Conservation (phyloP, 2,797 vertebrate species). For the Anguilla megastoma region DNA sequence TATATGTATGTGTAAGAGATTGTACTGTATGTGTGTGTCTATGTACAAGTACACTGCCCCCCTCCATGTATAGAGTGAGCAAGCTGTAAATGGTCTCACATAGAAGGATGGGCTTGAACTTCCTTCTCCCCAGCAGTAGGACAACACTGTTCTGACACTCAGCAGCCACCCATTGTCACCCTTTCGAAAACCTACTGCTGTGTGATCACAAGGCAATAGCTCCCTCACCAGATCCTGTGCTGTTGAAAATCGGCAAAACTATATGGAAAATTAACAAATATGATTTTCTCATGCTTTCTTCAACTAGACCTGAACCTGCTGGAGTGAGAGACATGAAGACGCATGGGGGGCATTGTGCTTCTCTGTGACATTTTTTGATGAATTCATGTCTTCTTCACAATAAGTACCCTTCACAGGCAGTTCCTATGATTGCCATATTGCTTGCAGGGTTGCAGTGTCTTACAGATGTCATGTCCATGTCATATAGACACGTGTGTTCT, state of each 20-base stretch:
- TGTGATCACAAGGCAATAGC: background rate
- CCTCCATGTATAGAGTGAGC: background rate
- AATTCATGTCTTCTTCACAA: constrained; percentile 13
- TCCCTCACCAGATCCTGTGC: too few species aligned
- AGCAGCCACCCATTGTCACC: background rate
- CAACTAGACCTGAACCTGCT: background rate
- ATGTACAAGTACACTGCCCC: constrained; percentile 21
- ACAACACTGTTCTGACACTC: constrained; percentile 19
- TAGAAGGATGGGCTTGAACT: constrained; percentile 12
- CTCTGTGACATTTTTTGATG: constrained; percentile 22
- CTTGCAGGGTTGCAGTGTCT: background rate
- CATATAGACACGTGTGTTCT: background rate
- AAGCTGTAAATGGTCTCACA: constrained; percentile 14
- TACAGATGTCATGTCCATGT: background rate
- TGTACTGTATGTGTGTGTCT: constrained; percentile 24
- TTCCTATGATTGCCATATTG: background rate
- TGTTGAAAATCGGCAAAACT: background rate
- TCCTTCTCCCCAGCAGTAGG: constrained; percentile 26
- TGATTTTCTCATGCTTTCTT: background rate
- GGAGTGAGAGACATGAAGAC: background rate
- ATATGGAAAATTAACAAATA: background rate
- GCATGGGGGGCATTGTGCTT: constrained; percentile 7
- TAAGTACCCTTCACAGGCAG: background rate
- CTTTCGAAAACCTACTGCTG: background rate
- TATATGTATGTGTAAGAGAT: constrained; percentile 18